These are phyloP conservation scores for Drosophila anomelani DNA, from an alignment of 2,888 invertebrate genomes.

Conservation along the genomic window DNA sequence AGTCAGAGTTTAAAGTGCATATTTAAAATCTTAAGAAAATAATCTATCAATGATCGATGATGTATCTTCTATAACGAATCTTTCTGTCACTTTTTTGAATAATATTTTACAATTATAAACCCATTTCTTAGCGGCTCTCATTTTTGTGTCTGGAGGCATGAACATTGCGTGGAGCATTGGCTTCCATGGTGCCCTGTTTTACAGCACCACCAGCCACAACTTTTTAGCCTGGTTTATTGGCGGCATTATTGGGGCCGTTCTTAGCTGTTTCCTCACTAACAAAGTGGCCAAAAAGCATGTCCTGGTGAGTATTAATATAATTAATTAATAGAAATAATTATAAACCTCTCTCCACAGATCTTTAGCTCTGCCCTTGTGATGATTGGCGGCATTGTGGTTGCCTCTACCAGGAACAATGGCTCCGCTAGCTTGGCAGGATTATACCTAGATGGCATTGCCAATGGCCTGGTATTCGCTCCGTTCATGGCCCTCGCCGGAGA, in stretches of 20 bases:
- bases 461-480: conserved; percentile 76
- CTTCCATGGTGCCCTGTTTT: not conserved
- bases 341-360: conserved; percentile 41
- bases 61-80: not conserved
- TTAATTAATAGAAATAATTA: too few relatives aligned
- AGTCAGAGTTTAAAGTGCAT: conserved; percentile 25
- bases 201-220: conserved; percentile 6
- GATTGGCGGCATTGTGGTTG: conserved; percentile 69
- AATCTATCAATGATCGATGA: not conserved
- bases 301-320: conserved; percentile 56
- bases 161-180: conserved; percentile 75
- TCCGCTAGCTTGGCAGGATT: conserved; percentile 56
- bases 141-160: conserved; percentile 80
- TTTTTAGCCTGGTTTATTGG: conserved; percentile 80
- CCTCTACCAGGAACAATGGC: conserved; percentile 29
- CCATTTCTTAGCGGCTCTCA: conserved; percentile 36
- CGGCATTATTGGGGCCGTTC: conserved; percentile 74
- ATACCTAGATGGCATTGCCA: conserved; percentile 80
- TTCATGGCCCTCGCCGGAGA: conserved; percentile 79
- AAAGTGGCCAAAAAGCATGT: conserved; percentile 69
- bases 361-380: conserved; percentile 64
- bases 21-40: not conserved
- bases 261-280: conserved; percentile 64
- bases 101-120: not conserved
- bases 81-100: not conserved